phyloP scores from a whole-genome alignment of 2,797 vertebrate species.

The Cirrhinus molitorella region DNA sequence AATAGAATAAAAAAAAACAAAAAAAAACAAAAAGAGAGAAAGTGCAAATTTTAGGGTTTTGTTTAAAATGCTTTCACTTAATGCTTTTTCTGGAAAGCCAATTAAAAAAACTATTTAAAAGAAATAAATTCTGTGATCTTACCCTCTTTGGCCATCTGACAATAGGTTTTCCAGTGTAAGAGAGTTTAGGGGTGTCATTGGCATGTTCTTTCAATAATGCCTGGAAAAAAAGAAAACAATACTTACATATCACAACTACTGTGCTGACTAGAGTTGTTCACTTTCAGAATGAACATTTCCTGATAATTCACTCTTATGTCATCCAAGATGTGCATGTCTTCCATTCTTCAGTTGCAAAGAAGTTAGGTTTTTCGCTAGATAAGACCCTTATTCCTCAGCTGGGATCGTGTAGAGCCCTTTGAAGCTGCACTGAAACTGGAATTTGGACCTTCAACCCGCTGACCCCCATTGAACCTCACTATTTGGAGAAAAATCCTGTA shows the following conservation, averaged over 20 bases:
- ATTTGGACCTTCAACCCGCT: too few relatives aligned
- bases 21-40: too few relatives aligned
- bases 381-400: too few relatives aligned
- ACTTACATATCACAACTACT: not conserved
- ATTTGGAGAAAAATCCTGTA: too few relatives aligned
- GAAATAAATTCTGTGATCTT: conserved; percentile 47
- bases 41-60: not conserved
- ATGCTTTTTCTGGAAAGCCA: not conserved
- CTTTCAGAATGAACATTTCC: not conserved
- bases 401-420: too few relatives aligned
- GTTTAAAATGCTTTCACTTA: not conserved
- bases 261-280: not conserved
- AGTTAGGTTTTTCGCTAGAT: too few relatives aligned
- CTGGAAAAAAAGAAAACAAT: conserved; percentile 69
- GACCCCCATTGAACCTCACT: too few relatives aligned
- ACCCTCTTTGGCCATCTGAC: conserved; percentile 95
- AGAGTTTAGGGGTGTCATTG: conserved; percentile 88
- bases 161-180: conserved; percentile 92
- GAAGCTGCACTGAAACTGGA: too few relatives aligned
- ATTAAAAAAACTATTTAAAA: not conserved
- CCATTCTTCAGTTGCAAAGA: too few relatives aligned
- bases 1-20: not conserved
- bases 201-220: conserved; percentile 91
- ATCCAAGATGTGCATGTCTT: too few relatives aligned
- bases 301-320: too few relatives aligned